Evolutionary conservation across 2,888 invertebrate genomes (phyloP).

Genomic region (Eupithecia tripunctaria): DNA sequence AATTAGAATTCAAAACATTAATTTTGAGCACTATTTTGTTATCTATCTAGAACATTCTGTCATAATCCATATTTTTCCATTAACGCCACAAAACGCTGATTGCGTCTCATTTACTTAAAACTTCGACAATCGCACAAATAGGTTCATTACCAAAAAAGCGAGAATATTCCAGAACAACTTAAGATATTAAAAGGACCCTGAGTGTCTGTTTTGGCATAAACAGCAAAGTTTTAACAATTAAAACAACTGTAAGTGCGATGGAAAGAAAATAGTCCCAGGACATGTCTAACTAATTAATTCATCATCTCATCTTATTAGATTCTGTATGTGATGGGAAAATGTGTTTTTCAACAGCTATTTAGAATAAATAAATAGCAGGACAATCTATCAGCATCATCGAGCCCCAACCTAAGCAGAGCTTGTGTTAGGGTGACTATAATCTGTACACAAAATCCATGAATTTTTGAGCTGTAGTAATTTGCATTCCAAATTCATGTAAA

Average conservation of each 20-base stretch:
- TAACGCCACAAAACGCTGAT: slow-evolving; percentile 36
- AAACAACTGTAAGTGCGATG: not conserved
- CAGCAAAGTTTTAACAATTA: slow-evolving; percentile 13
- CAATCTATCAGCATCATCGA: no score
- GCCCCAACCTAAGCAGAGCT: no score
- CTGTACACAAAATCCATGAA: no score
- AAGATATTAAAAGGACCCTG: slow-evolving; percentile 13
- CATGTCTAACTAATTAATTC: not conserved
- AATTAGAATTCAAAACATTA: not conserved
- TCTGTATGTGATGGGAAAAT: not conserved
- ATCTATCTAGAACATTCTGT: slow-evolving; percentile 11
- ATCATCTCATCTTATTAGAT: not conserved
- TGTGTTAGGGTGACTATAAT: no score
- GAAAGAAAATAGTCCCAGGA: not conserved
- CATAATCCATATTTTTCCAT: slow-evolving; percentile 33
- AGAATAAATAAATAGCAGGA: no score
- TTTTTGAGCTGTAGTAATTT: no score
- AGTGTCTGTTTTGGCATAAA: slow-evolving; percentile 6
- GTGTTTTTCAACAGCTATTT: not conserved
- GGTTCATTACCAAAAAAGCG: slow-evolving; percentile 46
- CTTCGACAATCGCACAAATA: slow-evolving; percentile 49
- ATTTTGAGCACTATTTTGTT: slow-evolving; percentile 7
- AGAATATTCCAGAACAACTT: slow-evolving; percentile 17
- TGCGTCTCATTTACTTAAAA: slow-evolving; percentile 48
- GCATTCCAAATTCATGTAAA: no score